A percentile compares a stretch with the other conserved stretches of the same genome.
phyloP scores from a whole-genome alignment of 92 coral and sea anemone species.

The Epizoanthus fatuus region DNA sequence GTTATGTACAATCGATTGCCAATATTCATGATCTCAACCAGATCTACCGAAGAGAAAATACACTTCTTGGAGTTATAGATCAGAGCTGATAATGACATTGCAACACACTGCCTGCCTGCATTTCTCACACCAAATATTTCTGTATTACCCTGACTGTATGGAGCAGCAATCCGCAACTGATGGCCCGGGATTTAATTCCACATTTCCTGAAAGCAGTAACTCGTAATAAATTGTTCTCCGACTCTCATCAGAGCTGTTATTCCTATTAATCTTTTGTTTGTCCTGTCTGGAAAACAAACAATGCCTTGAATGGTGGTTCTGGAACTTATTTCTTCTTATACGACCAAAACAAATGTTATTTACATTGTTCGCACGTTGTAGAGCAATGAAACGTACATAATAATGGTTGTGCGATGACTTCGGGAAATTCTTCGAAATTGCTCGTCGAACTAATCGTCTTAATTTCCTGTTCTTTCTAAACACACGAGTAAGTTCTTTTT shows the following conservation, averaged over 20 bases:
- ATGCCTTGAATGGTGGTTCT: constrained; percentile 12
- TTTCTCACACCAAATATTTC: constrained; percentile 31
- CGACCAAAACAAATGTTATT: background rate
- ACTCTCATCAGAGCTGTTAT: too few relatives aligned
- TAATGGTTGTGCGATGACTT: background rate
- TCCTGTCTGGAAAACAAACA: background rate
- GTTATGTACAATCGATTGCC: constrained; percentile 20
- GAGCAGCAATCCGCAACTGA: constrained; percentile 30
- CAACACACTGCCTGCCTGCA: background rate
- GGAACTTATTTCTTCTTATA: background rate
- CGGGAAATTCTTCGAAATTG: constrained; percentile 6
- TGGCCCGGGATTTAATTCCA: too few relatives aligned
- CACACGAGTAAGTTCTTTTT: too few relatives aligned
- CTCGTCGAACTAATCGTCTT: constrained; percentile 11
- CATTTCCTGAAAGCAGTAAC: too few relatives aligned
- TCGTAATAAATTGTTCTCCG: constrained; percentile 15
- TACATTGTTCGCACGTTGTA: background rate
- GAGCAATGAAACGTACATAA: too few relatives aligned
- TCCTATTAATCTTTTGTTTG: too few relatives aligned
- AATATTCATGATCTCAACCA: constrained; percentile 16
- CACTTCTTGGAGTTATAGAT: constrained; percentile 19
- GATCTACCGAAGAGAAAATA: background rate
- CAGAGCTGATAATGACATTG: constrained; percentile 16
- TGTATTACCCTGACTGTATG: constrained; percentile 38
- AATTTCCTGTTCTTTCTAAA: background rate